Conservation (phyloP, 1,140 invertebrate species). For the Drosophila funebris region DNA sequence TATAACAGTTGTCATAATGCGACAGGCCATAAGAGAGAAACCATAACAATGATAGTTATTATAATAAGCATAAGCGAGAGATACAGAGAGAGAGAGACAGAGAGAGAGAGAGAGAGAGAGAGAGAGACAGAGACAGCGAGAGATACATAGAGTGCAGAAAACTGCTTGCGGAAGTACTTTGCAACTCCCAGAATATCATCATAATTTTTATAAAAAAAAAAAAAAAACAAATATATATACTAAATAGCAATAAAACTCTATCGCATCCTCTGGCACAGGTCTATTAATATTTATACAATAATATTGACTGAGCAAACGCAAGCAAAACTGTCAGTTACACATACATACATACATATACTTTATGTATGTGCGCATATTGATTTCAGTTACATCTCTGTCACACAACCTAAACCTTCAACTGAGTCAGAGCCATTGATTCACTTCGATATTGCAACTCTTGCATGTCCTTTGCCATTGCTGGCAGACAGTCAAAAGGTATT, state of each 20-base stretch:
- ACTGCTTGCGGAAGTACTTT: too few species aligned
- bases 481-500: conserved; percentile 8
- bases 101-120: background rate
- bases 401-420: background rate
- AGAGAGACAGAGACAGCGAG: too few species aligned
- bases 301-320: background rate
- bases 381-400: background rate
- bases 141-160: background rate
- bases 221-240: too few species aligned
- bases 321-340: background rate
- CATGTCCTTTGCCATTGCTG: background rate
- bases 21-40: conserved; percentile 16
- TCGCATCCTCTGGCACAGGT: background rate
- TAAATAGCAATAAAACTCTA: background rate
- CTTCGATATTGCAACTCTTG: background rate
- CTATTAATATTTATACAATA: background rate
- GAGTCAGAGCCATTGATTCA: conserved; percentile 8
- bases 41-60: conserved; percentile 20
- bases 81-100: background rate
- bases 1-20: conserved; percentile 27
- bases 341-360: background rate
- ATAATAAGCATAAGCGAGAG: background rate
- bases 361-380: conserved; percentile 32
- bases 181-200: too few species aligned
- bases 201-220: too few species aligned